Base-by-base conservation (phyloP, 2,888 invertebrate genomes). In the Bombylius major region DNA sequence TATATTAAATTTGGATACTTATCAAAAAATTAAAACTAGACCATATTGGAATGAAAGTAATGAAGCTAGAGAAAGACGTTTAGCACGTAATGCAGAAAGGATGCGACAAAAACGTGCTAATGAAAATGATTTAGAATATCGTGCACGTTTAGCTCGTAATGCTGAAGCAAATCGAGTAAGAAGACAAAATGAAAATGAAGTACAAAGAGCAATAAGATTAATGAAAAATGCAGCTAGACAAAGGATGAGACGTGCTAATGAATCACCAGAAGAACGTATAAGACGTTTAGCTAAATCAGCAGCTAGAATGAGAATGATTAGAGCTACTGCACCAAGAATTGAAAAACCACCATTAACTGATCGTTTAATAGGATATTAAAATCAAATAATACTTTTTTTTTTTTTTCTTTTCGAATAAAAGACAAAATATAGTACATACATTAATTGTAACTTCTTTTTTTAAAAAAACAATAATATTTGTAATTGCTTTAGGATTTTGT, bases 161-260 rank as follows among this genome's bases (percentile, higher is more conserved):
- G 73, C 73, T 52, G 72, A 73, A 62, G 72, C 73, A 59, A 74
- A 74, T 64, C 70, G 73, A 49, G 57, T 72, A 60, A 71, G 73
- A 59, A 65, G 73, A 60, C 73, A 73, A 64, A 74, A 72, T 61
- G 73, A 74, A 69, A 69, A 65, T 62, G 71, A 73, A 67, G 69
- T 72, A 66, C 71, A 74, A 69, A 70, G 73, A 69, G 70, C 72
- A 63, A 58, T 70, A 63, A 70, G 73, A 70, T 70, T 73, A 68
- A 72, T 73, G 71, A 72, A 72, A 65, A 73, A 74, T 62, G 73
- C 73, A 51, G 73, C 73, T 23, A 65, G 73, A 34, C 74, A 74
- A 62, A 65, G 73, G 47, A 62, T 61, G 31, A 66, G 73, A 54
- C 69, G 73, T 39, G 74, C 74, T 57, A 72, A 69, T 59, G 73